These are phyloP conservation scores for Alaudala cheleensis DNA, from an alignment of 2,113 vertebrate species.

Conservation along the genomic window DNA sequence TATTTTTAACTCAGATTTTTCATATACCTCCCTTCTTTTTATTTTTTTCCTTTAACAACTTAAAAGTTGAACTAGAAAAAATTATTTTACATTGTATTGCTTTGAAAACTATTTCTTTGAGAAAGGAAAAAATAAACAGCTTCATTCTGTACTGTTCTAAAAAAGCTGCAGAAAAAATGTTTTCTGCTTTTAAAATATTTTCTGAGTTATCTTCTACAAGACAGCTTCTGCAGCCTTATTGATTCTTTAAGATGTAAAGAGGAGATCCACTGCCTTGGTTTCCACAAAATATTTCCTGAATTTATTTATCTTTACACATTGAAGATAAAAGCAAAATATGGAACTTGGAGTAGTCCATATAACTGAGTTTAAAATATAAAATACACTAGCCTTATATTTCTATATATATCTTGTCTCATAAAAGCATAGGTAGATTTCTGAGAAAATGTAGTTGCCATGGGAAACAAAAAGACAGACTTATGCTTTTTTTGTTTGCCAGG, in stretches of 20 bases:
- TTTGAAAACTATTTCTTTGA: background rate
- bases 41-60: background rate
- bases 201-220: background rate
- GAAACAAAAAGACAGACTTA: background rate
- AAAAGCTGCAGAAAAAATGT: background rate
- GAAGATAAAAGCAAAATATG: background rate
- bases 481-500: background rate
- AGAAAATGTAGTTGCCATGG: background rate
- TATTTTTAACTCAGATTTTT: background rate
- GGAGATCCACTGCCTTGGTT: background rate
- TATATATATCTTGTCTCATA: background rate
- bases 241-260: background rate
- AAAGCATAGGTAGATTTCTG: background rate
- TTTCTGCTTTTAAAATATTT: background rate
- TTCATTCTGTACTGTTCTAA: background rate
- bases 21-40: accelerated
- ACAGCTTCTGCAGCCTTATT: background rate
- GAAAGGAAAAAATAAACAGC: background rate
- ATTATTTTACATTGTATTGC: background rate
- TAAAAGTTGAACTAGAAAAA: background rate
- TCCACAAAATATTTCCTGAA: background rate
- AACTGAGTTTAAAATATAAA: background rate
- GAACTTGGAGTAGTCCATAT: background rate
- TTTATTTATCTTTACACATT: background rate
- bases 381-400: background rate